Base-by-base conservation (phyloP, 2,888 invertebrate species). In the Lagria hirta region DNA sequence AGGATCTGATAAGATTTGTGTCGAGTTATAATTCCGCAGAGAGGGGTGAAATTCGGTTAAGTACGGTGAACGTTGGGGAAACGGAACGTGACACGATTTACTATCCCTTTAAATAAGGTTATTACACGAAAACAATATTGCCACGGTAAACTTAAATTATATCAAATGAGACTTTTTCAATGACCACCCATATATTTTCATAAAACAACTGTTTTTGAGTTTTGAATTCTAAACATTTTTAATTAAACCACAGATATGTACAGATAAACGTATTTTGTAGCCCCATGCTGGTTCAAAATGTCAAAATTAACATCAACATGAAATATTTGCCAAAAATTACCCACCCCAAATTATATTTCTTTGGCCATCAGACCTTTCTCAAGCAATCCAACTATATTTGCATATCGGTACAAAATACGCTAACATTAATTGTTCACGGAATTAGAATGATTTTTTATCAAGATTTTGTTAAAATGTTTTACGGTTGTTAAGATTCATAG, bases 41-140 rank as follows among this genome's bases (percentile, higher is more conserved):
- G 54, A 43, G 53, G 54, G 54, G 48, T 49, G 51, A 50, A 54
- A 52, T 53, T 57, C 54, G 51, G 52, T 55, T 53, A 57, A 55
- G 54, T 54, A 52, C 51, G 42, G 41, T 24, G 50, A 52, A 54
- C 52, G 55, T 52, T 49, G 54, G 54, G 55, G 41, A 54, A 48
- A 52, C 48, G 52, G 54, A 59, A 63, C 63, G 62, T 65, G 63
- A 62, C 61, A 52, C 57, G 62, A 60, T 60, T 59, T 61, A 57
- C 59, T 55, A 61, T 61, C 60, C 57, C 57, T 57, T 60, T 58
- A 60, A 64, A 65, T 65, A 60, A 62, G 62, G 62, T 64, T 65
- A 63, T 62, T 62, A 65, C 62, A 62, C 51, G 60, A 61, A 65
- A 64, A 65, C 62, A 65, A 62, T 64, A 61, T 65, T 62, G 62